Percentiles rank a stretch among this genome's conserved stretches.
Evolutionary conservation across 2,797 vertebrate genomes (phyloP).

Genomic region (Carapus acus): DNA sequence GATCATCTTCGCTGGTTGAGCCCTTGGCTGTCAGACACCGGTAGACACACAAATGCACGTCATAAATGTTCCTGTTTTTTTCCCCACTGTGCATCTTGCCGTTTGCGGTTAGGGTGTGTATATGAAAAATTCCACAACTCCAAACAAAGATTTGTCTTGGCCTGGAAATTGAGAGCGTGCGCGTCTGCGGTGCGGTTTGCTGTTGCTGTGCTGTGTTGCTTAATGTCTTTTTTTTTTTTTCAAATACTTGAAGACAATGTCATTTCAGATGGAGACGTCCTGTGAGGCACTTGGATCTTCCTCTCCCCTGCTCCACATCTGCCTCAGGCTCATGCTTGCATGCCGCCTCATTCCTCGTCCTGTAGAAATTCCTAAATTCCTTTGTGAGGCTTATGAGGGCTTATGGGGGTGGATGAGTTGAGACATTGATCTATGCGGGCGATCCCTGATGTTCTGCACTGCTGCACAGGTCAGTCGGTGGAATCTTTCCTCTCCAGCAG

Average conservation of each 20-base stretch:
- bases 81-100: slow-evolving; percentile 35
- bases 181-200: slow-evolving; percentile 38
- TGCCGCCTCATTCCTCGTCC: slow-evolving; percentile 14
- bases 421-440: slow-evolving; percentile 34
- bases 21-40: slow-evolving; percentile 43
- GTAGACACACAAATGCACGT: slow-evolving; percentile 24
- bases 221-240: slow-evolving; percentile 10
- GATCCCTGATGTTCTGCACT: slow-evolving; percentile 42
- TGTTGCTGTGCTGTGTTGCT: slow-evolving; percentile 12
- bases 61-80: slow-evolving; percentile 32
- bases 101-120: slow-evolving; percentile 52
- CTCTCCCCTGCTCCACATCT: slow-evolving; percentile 9
- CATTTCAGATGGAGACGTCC: not conserved
- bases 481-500: slow-evolving; percentile 33
- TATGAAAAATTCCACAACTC: slow-evolving; percentile 51
- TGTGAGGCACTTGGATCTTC: slow-evolving; percentile 2
- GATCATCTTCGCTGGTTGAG: slow-evolving; percentile 49
- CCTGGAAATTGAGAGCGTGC: slow-evolving; percentile 37
- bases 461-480: slow-evolving; percentile 31
- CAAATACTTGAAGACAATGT: not conserved
- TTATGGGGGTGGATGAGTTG: slow-evolving; percentile 1
- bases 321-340: slow-evolving; percentile 7
- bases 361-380: not conserved
- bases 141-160: slow-evolving; percentile 45
- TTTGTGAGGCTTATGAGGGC: slow-evolving; percentile 8